Base-by-base conservation (phyloP, 2,113 vertebrate genomes). In the Axis porcinus region DNA sequence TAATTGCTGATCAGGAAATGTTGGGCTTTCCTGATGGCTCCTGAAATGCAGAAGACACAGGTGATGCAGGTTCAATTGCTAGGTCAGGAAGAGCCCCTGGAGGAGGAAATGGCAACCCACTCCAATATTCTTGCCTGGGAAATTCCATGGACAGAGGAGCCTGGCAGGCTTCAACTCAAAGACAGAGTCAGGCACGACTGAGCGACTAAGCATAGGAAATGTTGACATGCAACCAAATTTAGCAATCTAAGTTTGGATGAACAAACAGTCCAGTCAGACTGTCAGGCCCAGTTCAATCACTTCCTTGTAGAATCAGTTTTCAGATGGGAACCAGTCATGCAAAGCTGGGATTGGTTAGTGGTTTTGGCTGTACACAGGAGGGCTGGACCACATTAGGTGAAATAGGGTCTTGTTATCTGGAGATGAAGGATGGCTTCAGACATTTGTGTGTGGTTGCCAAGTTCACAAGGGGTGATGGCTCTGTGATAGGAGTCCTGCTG, bases 381-480 rank as follows among this genome's bases (percentile, higher is more conserved):
- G 28, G 30, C 0, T 43, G 13, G 6, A 5, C 3, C 52, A 27
- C 2, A 8, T 15, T 16, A 33, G 50, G 50, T 14, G 12, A 52
- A n/a, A 57, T 2, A n/a, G 13, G 40, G 30, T 40, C 50, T 36
- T 6, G 6, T 4, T 17, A 36, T 3, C 25, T 50, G 47, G 64
- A 50, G 62, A 50, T 12, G 9, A 27, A 78, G 33, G 6, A 25
- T 33, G 30, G 15, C n/a, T n/a, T 45, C 28, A 36, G 54, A n/a
- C 1, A 11, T 6, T 14, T 1, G 13, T 28, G 30, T 33, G 5
- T 2, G 11, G 36, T 6, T n/a, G 43, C 17, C 6, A 12, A 45
- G 11, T 5, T 27, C 2, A 67, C 8, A 17, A 23, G 4, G 25
- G 21, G 19, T 36, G 30, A n/a, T 14, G 25, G 30, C 36, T 57